Evolutionary conservation across 1,140 invertebrate species (phyloP).

Genomic region (Drosophila tristis): DNA sequence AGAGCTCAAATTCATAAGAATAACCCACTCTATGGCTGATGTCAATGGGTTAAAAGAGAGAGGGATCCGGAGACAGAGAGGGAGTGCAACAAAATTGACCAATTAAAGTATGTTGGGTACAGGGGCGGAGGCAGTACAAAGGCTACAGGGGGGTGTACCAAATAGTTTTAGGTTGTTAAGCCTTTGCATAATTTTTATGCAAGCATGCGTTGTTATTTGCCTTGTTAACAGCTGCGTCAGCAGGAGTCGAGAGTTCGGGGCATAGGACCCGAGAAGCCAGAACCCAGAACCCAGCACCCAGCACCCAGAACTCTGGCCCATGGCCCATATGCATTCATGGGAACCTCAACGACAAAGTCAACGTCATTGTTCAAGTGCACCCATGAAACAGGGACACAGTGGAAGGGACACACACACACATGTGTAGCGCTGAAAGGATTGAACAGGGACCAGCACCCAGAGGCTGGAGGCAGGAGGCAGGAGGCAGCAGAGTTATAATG

Average conservation of each 20-base stretch:
- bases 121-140: not conserved
- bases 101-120: constrained; percentile 34
- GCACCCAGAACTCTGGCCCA: no score
- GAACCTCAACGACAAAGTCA: constrained; percentile 60
- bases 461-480: constrained; percentile 11
- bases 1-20: constrained; percentile 9
- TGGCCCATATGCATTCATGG: constrained; percentile 50
- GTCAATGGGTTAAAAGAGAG: constrained; percentile 16
- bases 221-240: constrained; percentile 68
- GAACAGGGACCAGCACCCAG: not conserved
- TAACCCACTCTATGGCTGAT: not conserved
- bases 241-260: constrained; percentile 28
- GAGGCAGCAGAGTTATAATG: constrained; percentile 65
- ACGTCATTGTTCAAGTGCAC: constrained; percentile 69
- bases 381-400: constrained; percentile 33
- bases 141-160: not conserved
- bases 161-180: constrained; percentile 59
- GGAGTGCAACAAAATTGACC: constrained; percentile 45
- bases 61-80: not conserved
- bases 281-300: not conserved
- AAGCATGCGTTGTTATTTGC: constrained; percentile 63
- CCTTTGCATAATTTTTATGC: constrained; percentile 62
- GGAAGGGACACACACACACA: constrained; percentile 38
- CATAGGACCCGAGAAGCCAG: not conserved
- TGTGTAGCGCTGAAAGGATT: constrained; percentile 7